A percentile compares a stretch with the other conserved stretches of the same genome.
Evolutionary conservation across 2,113 vertebrate genomes (phyloP).

Genomic region (Maccullochella peelii): DNA sequence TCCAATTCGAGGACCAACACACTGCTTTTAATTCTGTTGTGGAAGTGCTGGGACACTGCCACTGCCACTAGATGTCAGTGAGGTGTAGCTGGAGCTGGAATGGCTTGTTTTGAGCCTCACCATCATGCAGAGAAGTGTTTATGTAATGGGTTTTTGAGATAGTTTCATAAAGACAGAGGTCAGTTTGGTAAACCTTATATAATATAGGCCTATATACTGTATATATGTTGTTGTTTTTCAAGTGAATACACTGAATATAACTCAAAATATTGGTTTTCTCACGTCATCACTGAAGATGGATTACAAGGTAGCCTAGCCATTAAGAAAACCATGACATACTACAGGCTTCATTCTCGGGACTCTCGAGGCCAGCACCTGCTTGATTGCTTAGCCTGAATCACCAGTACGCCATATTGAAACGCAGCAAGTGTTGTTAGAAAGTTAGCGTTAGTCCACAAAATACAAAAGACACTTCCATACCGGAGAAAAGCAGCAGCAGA

Average conservation of each 20-base stretch:
- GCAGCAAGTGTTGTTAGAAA: not conserved
- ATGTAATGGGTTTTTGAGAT: not conserved
- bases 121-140: not conserved
- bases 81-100: not conserved
- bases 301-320: not conserved
- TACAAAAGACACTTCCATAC: slow-evolving; percentile 31
- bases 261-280: not conserved
- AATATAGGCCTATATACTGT: too few relatives aligned
- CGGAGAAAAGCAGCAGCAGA: slow-evolving; percentile 45
- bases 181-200: not conserved
- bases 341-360: not conserved
- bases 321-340: not conserved
- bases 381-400: not conserved
- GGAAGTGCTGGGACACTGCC: not conserved
- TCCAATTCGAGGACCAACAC: not conserved
- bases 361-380: not conserved
- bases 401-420: not conserved
- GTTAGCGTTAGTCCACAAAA: not conserved
- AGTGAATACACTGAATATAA: not conserved
- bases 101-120: not conserved
- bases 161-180: not conserved
- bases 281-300: not conserved
- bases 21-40: not conserved
- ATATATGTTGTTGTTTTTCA: not conserved
- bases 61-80: not conserved